Evolutionary conservation across 1,140 invertebrate species (phyloP), one percentile per base, ranked within the genome.

Genomic region (Habropoda laboriosa): DNA sequence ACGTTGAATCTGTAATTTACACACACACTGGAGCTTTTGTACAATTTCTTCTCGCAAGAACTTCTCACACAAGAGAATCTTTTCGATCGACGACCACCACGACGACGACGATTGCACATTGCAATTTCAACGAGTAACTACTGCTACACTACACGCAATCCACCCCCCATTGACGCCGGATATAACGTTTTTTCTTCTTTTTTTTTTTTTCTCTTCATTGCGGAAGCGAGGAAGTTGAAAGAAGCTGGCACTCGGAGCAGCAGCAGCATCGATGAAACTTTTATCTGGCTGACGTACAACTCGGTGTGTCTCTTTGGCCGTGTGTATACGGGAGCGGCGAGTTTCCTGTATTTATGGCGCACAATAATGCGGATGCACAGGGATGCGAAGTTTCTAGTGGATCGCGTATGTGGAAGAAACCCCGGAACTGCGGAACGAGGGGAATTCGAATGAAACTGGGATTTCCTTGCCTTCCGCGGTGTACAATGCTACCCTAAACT

Each of bases 291-390:
- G 63, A 76, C 63, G 73, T 67, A 67, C 63, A 76, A 40, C 45
- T 63, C 42, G 13, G n/a, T 40, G 21, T 51, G 21, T 63, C 71
- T 45, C 40, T 61, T 45, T 35, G 32, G 21, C 45, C 32, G 58
- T 21, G 45, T 74, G 42, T 40, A 67, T 18, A 70, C 18, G 27
- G 6, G 18, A 30, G 13, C 18, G 47, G n/a, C 53, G 75, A 83
- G 74, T 83, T 83, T 82, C 42, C 27, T 53, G 68, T 79, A 83
- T 83, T 83, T 83, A 83, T 73, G 55, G 53, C 13, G 47, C 30
- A 82, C 55, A 79, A 83, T 82, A 83, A 83, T 73, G 68, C 61
- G 68, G 68, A 68, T 79, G 47, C 67, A 51, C 47, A 63, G 61
- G 68, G 47, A 82, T 73, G 57, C 55, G 16, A 83, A 82, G 74